Base-by-base conservation (phyloP, 2,113 vertebrate species). In the Sphaerodactylus townsendi region DNA sequence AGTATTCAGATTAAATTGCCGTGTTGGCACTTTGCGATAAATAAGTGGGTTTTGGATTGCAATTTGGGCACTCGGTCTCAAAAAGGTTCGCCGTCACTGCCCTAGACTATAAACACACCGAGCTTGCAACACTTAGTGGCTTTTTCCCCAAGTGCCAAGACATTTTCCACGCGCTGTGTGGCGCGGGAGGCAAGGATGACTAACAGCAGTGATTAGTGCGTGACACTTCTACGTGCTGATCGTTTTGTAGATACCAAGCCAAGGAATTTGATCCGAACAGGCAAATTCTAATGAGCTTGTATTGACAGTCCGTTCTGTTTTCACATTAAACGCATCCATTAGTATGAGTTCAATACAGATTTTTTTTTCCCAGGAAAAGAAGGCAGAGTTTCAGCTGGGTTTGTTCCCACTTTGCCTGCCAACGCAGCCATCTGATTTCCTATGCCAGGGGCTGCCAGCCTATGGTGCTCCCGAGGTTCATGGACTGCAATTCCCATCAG, bases 161-260 rank as follows among this genome's bases (percentile, higher is more conserved):
- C 75, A 65, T 13, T 10, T 25, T 15, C n/a, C 70, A 41, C 85
- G 50, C 66, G 73, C 70, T 19, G 50, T 77, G 68, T 90, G 81
- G 86, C 48, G 37, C 88, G 83, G 77, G 64, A 79, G 84, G 72
- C 71, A 76, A 79, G 86, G 86, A 86, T 83, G 69, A 86, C 88
- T 76, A 81, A 68, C 65, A 6, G 4, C 71, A 1, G 4, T 87
- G 87, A 89, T 84, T 86, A 85, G 88, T 44, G 4, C 69, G 48
- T 73, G 79, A 25, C 1, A 10, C 11, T 25, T 69, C 44, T 62
- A 35, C 69, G 85, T 17, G 65, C 53, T 14, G 62, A 75, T 77
- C 56, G 77, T 77, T 82, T 30, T 48, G 48, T 53, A 81, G 88
- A 74, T 81, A 1, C 2, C 85, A 86, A 92, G 73, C 72, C 64